phyloP scores from a whole-genome alignment of 2,113 vertebrate species.

The Cepphus grylle region DNA sequence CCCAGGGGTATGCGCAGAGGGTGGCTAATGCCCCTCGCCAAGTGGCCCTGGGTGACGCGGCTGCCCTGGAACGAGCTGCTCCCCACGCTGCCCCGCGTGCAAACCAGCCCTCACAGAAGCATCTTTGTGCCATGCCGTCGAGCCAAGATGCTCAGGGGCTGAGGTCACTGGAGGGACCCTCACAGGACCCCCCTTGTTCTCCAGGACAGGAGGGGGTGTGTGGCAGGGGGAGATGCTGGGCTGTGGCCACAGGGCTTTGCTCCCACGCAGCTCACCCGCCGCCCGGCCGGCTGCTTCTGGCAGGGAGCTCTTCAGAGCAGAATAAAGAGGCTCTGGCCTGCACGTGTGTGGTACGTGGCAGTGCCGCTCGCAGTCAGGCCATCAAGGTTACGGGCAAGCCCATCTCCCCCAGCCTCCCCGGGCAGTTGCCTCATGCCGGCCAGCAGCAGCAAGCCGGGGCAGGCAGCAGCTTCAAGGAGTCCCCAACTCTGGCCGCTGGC shows the following conservation, averaged over 20 bases:
- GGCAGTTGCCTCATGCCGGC: background rate
- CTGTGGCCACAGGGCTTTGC: background rate
- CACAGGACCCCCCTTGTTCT: slow-evolving; percentile 62
- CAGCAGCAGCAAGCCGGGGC: background rate
- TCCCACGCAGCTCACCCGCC: background rate
- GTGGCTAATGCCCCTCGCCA: fast-evolving
- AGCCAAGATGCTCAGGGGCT: background rate
- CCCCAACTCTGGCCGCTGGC: background rate
- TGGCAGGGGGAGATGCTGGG: background rate
- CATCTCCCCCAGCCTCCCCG: background rate
- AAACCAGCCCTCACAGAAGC: background rate
- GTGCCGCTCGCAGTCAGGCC: background rate
- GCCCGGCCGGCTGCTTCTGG: background rate
- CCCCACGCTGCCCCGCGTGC: background rate
- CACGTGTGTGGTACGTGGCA: background rate
- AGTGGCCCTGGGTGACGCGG: background rate
- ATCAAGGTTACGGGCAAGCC: background rate
- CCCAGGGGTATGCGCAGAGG: background rate
- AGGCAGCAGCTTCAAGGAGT: background rate
- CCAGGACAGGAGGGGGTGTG: background rate
- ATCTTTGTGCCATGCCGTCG: slow-evolving; percentile 10
- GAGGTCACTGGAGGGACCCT: slow-evolving; percentile 37
- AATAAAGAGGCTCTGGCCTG: background rate
- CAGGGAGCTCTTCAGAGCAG: background rate
- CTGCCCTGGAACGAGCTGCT: background rate